Conservation (phyloP, 2,888 invertebrate genomes). For the Strigamia transsilvanica region DNA sequence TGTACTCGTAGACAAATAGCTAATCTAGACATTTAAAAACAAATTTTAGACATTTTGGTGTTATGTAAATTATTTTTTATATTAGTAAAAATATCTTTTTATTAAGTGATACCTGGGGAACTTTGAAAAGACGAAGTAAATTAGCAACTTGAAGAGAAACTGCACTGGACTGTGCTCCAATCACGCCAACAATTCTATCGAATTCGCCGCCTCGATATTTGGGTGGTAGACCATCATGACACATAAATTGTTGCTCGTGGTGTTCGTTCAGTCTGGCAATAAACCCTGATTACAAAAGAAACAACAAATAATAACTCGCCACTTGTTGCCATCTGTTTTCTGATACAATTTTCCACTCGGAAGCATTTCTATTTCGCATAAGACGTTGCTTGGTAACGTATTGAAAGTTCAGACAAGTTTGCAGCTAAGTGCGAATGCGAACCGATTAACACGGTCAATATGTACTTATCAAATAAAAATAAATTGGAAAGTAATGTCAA, state of each 20-base stretch:
- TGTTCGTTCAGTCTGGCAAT: slow-evolving; percentile 66
- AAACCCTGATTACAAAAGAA: slow-evolving; percentile 63
- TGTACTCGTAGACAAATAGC: slow-evolving; percentile 69
- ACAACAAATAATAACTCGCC: background rate
- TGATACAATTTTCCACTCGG: background rate
- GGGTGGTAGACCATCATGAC: slow-evolving; percentile 65
- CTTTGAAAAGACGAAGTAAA: slow-evolving; percentile 67
- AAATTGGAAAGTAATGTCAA: background rate
- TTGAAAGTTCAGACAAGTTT: background rate
- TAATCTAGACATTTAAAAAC: slow-evolving; percentile 62
- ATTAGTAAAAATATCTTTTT: no score
- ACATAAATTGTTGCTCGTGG: slow-evolving; percentile 65
- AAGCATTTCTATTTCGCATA: background rate
- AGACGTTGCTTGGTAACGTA: background rate
- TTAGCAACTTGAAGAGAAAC: slow-evolving; percentile 69
- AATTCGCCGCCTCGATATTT: slow-evolving; percentile 65
- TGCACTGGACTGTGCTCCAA: slow-evolving; percentile 68
- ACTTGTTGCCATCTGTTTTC: background rate
- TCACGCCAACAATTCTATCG: slow-evolving; percentile 67
- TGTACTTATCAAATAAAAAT: background rate
- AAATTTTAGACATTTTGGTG: background rate
- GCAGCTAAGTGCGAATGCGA: background rate
- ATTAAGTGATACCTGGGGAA: slow-evolving; percentile 65
- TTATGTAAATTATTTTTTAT: background rate
- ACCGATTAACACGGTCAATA: slow-evolving; percentile 4